Percentiles rank a stretch among this genome's conserved stretches.
phyloP scores from a whole-genome alignment of 2,888 invertebrate species.

The Drosophila monieri region DNA sequence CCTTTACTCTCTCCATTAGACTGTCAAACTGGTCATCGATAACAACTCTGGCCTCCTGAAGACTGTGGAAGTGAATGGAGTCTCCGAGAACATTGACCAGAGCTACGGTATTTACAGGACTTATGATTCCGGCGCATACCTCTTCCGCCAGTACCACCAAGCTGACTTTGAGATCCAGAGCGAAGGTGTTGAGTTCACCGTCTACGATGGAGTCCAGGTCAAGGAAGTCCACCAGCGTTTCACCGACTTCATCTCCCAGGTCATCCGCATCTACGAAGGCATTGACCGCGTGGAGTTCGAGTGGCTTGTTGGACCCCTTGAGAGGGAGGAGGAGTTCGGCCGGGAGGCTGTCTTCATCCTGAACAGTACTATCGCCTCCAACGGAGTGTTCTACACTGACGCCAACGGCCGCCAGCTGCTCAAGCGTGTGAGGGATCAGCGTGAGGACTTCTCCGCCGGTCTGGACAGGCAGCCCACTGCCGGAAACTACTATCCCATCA shows the following conservation, averaged over 20 bases:
- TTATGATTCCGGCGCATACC: slow-evolving; percentile 96
- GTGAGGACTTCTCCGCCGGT: slow-evolving; percentile 86
- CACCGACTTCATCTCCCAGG: slow-evolving; percentile 89
- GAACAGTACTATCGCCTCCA: slow-evolving; percentile 86
- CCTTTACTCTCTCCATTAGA: slow-evolving; percentile 38
- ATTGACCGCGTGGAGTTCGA: slow-evolving; percentile 87
- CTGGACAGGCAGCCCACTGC: slow-evolving; percentile 87
- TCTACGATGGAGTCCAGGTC: slow-evolving; percentile 86
- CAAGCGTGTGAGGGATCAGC: slow-evolving; percentile 85
- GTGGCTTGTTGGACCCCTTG: slow-evolving; percentile 91
- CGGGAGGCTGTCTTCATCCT: slow-evolving; percentile 93
- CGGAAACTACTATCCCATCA: slow-evolving; percentile 97
- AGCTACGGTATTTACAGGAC: slow-evolving; percentile 90
- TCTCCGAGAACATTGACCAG: slow-evolving; percentile 84
- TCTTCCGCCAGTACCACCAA: slow-evolving; percentile 88
- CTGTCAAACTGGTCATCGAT: slow-evolving; percentile 72
- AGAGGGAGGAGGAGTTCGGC: slow-evolving; percentile 87
- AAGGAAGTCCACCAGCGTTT: slow-evolving; percentile 87
- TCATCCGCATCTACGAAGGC: slow-evolving; percentile 87
- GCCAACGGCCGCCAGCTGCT: slow-evolving; percentile 95
- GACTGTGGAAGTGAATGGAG: slow-evolving; percentile 75
- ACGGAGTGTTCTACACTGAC: slow-evolving; percentile 93
- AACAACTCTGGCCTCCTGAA: slow-evolving; percentile 62
- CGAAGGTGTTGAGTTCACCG: slow-evolving; percentile 65
- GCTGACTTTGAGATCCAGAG: slow-evolving; percentile 66